These are phyloP conservation scores for Trypoxylus dichotomus DNA, from an alignment of 1,140 invertebrate species.

Conservation along the genomic window DNA sequence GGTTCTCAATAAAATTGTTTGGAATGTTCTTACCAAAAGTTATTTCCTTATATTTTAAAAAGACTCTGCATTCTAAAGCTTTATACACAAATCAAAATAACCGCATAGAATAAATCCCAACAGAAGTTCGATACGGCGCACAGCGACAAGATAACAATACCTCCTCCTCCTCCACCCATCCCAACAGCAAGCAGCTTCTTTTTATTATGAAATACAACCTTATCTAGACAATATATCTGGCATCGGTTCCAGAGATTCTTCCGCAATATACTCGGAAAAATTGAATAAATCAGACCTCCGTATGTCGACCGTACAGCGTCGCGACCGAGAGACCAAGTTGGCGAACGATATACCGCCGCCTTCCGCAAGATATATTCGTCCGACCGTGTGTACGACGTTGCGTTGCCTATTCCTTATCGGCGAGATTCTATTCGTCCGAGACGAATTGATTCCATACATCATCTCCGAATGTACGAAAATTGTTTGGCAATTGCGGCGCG, in stretches of 20 bases:
- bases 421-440: not conserved
- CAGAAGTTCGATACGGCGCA: too few species aligned
- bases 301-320: not conserved
- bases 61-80: too few species aligned
- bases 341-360: not conserved
- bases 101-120: too few species aligned
- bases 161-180: not conserved
- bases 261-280: not conserved
- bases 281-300: not conserved
- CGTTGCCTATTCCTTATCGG: not conserved
- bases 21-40: too few species aligned
- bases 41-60: too few species aligned
- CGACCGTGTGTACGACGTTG: not conserved
- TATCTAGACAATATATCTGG: not conserved
- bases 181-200: not conserved
- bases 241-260: not conserved
- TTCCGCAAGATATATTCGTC: not conserved
- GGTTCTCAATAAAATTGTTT: too few species aligned
- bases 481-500: not conserved
- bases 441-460: not conserved
- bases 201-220: not conserved
- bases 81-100: too few species aligned
- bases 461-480: not conserved
- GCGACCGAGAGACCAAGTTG: not conserved
- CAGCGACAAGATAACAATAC: not conserved